A percentile compares a stretch with the other conserved stretches of the same genome.
These are phyloP conservation scores for Clistopyga incitator DNA, from an alignment of 2,888 invertebrate species.

Conservation along the genomic window DNA sequence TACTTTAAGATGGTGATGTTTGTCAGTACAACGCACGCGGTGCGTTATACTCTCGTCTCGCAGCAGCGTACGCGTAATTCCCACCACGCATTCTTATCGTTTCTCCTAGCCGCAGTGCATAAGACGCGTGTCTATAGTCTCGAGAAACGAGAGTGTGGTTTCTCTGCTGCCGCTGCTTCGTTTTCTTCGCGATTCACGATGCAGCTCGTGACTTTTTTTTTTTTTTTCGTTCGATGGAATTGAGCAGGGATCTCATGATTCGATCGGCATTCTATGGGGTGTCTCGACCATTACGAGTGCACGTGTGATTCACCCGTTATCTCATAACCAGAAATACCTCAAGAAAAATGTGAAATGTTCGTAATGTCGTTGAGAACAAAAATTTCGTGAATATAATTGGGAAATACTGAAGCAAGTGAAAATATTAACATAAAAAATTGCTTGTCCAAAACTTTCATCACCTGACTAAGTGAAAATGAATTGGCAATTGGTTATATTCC, in stretches of 20 bases:
- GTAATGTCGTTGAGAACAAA: no score
- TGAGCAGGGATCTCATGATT: conserved; percentile 22
- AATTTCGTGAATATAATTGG: no score
- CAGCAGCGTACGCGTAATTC: neutral
- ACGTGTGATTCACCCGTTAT: neutral
- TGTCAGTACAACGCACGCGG: no score
- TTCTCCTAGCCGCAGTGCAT: neutral
- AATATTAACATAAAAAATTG: no score
- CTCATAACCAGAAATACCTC: neutral
- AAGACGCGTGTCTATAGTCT: conserved; percentile 1
- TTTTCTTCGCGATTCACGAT: conserved; percentile 6
- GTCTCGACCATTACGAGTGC: conserved; percentile 33
- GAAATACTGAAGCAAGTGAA: no score
- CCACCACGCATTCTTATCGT: conserved; percentile 3
- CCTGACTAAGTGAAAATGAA: no score
- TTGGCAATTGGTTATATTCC: no score
- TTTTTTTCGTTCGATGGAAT: conserved; percentile 19
- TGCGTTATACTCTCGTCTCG: neutral
- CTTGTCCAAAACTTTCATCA: no score
- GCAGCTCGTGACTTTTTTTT: neutral
- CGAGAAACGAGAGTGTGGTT: conserved; percentile 25
- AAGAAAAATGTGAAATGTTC: no score
- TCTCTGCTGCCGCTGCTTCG: conserved; percentile 1
- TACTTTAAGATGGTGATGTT: no score
- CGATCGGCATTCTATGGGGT: conserved; percentile 46